Evolutionary conservation across 2,113 vertebrate genomes (phyloP), one percentile per base, ranked within the genome.

Genomic region (Archilochus colubris): DNA sequence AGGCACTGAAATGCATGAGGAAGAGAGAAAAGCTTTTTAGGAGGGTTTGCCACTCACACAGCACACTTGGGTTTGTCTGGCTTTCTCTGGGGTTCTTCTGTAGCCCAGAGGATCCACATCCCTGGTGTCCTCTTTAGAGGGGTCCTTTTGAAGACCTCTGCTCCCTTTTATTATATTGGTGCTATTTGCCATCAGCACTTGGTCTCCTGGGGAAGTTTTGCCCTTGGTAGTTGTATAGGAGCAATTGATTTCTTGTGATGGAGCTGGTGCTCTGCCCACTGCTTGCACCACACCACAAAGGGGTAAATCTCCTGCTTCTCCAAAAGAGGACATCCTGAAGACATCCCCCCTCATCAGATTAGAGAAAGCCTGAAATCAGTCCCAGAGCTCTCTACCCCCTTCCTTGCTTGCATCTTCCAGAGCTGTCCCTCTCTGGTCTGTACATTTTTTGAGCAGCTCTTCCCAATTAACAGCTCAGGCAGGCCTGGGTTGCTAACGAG

Each of bases 271-370:
- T 40, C 33, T 30, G 8, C 12, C 21, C 51, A 9, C 23, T 33
- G 30, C 25, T 75, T 59, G 7, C 59, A 36, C 38, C n/a, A 24
- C 13, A 16, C 9, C 4, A 2, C 0, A 0, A 6, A 11, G 27
- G 38, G 8, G 8, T 8, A 5, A 76, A 7, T 15, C 23, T 50
- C 30, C 66, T 68, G 19, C 73, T 50, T 44, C 38, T 68, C 31
- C 31, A 30, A 23, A 36, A 76, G 3, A 59, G 1, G 2, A 2
- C 0, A 1, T 10, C 10, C 57, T 62, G 61, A 9, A 64, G 20
- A 43, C 19, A 24, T 19, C 51, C 22, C 51, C 40, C 40, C 40
- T 40, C 40, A 40, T 40, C 48, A 40, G 3, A 9, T 54, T 40
- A 63, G 4, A 46, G 10, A 63, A 82, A 75, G 10, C 3, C n/a